Evolutionary conservation across 23 tunicate genomes (phyloP), one percentile per base, ranked within the genome.

Genomic region (Trididemnum nubilum): DNA sequence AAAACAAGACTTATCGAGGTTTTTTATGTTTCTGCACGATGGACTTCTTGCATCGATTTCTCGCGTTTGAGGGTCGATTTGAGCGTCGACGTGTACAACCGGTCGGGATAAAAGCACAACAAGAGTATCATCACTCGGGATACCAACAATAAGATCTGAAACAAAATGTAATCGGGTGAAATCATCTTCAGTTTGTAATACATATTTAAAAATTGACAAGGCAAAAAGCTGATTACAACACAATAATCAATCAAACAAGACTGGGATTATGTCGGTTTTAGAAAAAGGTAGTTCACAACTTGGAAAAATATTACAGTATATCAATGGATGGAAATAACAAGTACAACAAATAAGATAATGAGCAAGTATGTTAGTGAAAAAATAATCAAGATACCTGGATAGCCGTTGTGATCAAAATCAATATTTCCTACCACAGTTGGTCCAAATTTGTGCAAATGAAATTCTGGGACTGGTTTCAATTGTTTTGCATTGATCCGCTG

Each of bases 91-190:
- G 51, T 72, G 21, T 0, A 90, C 72, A n/a, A 90, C 96, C 0
- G 96, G 96, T 15, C 96, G 73, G 18, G 96, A 64, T 30, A 71
- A 34, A n/a, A 90, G 40, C 0, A 85, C 31, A 5, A 80, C 78
- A 22, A 90, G 50, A 63, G 19, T 39, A 81, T 85, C 86, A 22
- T 65, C 57, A 35, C 74, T 80, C 26, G 96, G 88, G 19, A 76
- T 31, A 22, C 96, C 89, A 50, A 90, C 76, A 35, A 90, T 26
- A 23, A 90, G 61, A 75, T 90, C 96, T 90, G 44, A 33, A 72
- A 5, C 54, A 44, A 49, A 1, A 60, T 76, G 21, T 71, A 31
- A 15, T 5, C 70, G n/a, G 26, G 27, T 63, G 7, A 23, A 22
- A 63, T 19, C 77, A 72, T 30, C 31, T 72, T 72, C 19, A 72